A percentile compares a stretch with the other conserved stretches of the same genome.
These are phyloP conservation scores for Protonibea diacanthus DNA, from an alignment of 2,797 vertebrate genomes.

Conservation along the genomic window DNA sequence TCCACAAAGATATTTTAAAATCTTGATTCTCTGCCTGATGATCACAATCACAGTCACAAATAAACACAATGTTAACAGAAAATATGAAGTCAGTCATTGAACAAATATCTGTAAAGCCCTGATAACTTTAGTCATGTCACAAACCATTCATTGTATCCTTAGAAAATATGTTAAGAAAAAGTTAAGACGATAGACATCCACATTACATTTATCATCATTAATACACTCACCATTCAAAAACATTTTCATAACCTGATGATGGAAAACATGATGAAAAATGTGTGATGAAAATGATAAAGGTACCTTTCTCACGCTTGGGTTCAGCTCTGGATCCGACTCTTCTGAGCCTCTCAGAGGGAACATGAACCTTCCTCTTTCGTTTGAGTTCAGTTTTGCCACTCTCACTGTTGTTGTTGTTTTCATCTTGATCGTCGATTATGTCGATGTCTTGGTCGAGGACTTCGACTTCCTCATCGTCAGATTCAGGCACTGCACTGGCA, in stretches of 20 bases:
- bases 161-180: constrained; percentile 29
- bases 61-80: constrained; percentile 20
- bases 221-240: constrained; percentile 23
- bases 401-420: constrained; percentile 79
- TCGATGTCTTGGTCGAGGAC: constrained; percentile 25
- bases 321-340: constrained; percentile 34
- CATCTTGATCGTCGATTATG: constrained; percentile 52
- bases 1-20: background rate
- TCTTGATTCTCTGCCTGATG: background rate
- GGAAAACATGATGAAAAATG: constrained; percentile 19
- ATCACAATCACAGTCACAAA: background rate
- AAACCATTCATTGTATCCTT: constrained; percentile 16
- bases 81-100: background rate
- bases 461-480: constrained; percentile 20
- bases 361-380: constrained; percentile 40
- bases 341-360: constrained; percentile 43
- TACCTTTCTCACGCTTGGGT: constrained; percentile 73
- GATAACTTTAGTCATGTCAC: constrained; percentile 7
- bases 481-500: constrained; percentile 9
- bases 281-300: constrained; percentile 28
- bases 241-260: constrained; percentile 34
- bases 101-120: background rate
- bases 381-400: constrained; percentile 59
- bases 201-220: constrained; percentile 18
- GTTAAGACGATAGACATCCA: constrained; percentile 12